Evolutionary conservation across 2,113 vertebrate species (phyloP).

Genomic region (Macquaria australasica): DNA sequence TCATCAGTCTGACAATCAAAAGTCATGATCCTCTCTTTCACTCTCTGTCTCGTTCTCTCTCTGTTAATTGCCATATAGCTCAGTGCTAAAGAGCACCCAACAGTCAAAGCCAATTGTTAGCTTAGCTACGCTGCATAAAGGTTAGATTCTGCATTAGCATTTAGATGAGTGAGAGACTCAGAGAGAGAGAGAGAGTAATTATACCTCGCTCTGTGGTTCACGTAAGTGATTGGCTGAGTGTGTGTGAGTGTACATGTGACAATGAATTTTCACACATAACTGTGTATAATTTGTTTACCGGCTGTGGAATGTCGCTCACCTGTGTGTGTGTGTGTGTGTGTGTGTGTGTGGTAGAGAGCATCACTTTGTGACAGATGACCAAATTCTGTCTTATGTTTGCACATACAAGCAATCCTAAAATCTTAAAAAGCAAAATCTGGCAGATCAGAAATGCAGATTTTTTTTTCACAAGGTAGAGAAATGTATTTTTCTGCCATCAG

Average conservation of each 20-base stretch:
- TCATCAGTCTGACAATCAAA: not conserved
- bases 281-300: slow-evolving; percentile 52
- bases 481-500: not conserved
- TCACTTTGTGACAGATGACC: not conserved
- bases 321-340: slow-evolving; percentile 8
- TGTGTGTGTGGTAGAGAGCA: slow-evolving; percentile 12
- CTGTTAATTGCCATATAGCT: slow-evolving; percentile 57
- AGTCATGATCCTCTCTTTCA: not conserved
- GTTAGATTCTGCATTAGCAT: slow-evolving; percentile 75
- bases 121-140: slow-evolving; percentile 64
- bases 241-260: slow-evolving; percentile 44
- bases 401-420: not conserved
- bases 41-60: not conserved
- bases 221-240: slow-evolving; percentile 40
- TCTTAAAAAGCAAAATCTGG: not conserved
- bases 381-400: not conserved
- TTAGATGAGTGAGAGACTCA: slow-evolving; percentile 59
- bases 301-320: slow-evolving; percentile 17
- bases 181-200: slow-evolving; percentile 58
- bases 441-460: not conserved
- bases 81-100: slow-evolving; percentile 54
- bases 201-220: slow-evolving; percentile 50
- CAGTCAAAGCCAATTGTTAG: slow-evolving; percentile 65
- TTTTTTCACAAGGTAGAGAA: not conserved
- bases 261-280: slow-evolving; percentile 60